These are phyloP conservation scores for Sarcophaga subvicina DNA, from an alignment of 2,888 invertebrate species.

Conservation along the genomic window DNA sequence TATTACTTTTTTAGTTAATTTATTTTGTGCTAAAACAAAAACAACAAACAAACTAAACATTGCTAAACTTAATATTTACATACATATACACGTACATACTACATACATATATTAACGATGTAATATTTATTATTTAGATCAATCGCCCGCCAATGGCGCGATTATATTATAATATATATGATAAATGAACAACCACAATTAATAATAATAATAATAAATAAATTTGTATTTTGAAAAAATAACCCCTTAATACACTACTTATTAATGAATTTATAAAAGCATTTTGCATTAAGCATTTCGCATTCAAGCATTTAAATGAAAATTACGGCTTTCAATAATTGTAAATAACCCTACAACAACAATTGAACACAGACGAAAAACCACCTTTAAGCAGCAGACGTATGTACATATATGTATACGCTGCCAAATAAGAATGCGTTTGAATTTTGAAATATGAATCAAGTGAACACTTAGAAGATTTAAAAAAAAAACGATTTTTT, in stretches of 20 bases:
- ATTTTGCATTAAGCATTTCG: slow-evolving; percentile 11
- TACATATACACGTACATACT: slow-evolving; percentile 10
- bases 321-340: slow-evolving; percentile 59
- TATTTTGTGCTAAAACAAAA: too few relatives aligned
- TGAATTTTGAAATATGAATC: slow-evolving; percentile 37
- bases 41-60: not conserved
- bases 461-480: not conserved
- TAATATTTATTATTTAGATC: slow-evolving; percentile 56
- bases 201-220: slow-evolving; percentile 52
- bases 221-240: slow-evolving; percentile 67
- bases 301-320: slow-evolving; percentile 47
- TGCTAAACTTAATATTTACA: not conserved
- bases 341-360: slow-evolving; percentile 63
- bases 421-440: not conserved
- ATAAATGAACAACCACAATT: slow-evolving; percentile 51
- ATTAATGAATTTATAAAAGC: not conserved
- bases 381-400: not conserved
- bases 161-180: slow-evolving; percentile 44
- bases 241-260: slow-evolving; percentile 15
- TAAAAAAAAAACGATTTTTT: not conserved
- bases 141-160: slow-evolving; percentile 34
- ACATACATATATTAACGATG: slow-evolving; percentile 54
- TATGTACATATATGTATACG: not conserved
- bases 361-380: slow-evolving; percentile 2
- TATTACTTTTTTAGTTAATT: not conserved